Base-by-base conservation (phyloP, 2,888 invertebrate species). In the Ichneumoninae sp. region DNA sequence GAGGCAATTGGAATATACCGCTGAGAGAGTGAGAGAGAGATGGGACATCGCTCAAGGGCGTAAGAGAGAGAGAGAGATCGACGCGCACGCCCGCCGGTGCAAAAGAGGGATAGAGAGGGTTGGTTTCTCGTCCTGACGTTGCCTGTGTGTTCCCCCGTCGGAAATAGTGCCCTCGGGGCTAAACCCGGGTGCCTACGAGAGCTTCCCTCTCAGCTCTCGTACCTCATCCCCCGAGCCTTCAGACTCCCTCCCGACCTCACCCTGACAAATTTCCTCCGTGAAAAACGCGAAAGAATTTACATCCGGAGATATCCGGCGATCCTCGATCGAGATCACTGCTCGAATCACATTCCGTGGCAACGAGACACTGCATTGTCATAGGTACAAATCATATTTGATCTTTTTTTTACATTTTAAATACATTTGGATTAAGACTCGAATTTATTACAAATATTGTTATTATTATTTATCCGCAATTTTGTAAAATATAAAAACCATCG, bases 1-100 rank as follows among this genome's bases (percentile, higher is more conserved):
- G 90, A 89, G 90, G 91, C 92, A 92, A 93, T 93, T 92, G 91
- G 91, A 92, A 92, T 91, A 92, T 91, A 91, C 87, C 86, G 85
- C 13, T 3, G 13, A 82, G 88, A 87, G 89, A 88, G 89, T 86
- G 88, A 52, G 54, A 60, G 60, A 50, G 74, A 65, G 62, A 33
- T 0, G 70, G 22, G 19, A 54, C 13, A 16, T 40, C 26, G 52
- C 50, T 66, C 36, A 40, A 62, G 66, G 26, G 74, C 74, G 47
- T 8, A 40, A 52, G 54, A 50, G 19, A 3, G 54, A 50, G 19
- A 3, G 26, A 26, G 16, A 40, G 40, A 40, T 40, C 36, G 71
- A 22, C 13, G 26, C 13, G 13, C 26, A n/a, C 47, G 40, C 72
- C 33, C 54, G 36, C 19, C 33, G 57, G 30, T 54, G 71, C 19